phyloP scores from a whole-genome alignment of 2,888 invertebrate species.

The Spatulosminthurus flaviceps region DNA sequence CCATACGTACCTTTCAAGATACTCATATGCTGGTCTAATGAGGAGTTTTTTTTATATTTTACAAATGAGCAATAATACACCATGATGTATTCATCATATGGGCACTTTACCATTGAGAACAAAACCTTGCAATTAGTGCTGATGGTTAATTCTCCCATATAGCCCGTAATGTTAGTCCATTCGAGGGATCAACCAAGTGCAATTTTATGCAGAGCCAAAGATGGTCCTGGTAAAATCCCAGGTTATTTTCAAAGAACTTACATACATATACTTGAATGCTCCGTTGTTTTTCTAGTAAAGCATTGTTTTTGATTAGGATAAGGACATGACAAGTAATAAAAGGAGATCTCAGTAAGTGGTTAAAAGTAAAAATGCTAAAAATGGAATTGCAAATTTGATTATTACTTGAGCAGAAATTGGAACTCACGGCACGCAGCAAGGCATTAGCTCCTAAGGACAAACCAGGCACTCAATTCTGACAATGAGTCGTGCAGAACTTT shows the following conservation, averaged over 20 bases:
- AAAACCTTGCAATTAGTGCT: background rate
- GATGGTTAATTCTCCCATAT: slow-evolving; percentile 2
- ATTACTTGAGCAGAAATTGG: slow-evolving; percentile 11
- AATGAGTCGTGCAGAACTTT: background rate
- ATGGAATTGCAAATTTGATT: slow-evolving; percentile 22
- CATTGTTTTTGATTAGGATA: slow-evolving; percentile 15
- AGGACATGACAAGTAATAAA: background rate
- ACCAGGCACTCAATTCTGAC: background rate
- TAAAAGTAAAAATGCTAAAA: slow-evolving; percentile 1
- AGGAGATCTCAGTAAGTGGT: slow-evolving; percentile 15
- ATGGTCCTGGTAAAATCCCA: background rate
- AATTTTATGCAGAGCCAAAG: background rate
- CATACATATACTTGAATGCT: background rate
- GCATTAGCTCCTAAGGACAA: background rate
- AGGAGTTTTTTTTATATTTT: slow-evolving; percentile 11
- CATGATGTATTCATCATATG: background rate
- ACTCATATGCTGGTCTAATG: background rate
- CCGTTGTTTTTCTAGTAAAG: background rate
- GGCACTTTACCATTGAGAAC: background rate
- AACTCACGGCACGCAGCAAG: slow-evolving; percentile 16
- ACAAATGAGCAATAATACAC: background rate
- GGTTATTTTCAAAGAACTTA: background rate
- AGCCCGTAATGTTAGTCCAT: background rate
- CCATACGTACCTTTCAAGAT: background rate
- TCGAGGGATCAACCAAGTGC: background rate